Percentiles rank a stretch among this genome's conserved stretches.
Conservation (phyloP, 2,888 invertebrate genomes). For the Arrhopalites spinosus region DNA sequence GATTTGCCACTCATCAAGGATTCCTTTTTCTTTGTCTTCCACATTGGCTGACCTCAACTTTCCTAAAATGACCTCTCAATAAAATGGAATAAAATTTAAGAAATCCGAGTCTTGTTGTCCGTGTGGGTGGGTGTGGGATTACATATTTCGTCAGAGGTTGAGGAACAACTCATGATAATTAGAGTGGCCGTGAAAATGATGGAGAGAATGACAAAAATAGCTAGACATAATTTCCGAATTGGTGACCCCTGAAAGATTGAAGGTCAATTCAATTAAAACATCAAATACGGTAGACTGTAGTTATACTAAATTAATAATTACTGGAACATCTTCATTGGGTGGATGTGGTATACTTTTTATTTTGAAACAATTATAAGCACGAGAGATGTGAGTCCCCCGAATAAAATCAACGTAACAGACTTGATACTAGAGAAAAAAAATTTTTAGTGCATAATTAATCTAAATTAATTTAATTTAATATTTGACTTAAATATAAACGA, state of each 20-base stretch:
- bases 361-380: conserved; percentile 38
- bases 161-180: not conserved
- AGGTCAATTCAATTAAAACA: not conserved
- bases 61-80: no score
- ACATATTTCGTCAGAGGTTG: no score
- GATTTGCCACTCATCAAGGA: no score
- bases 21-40: no score
- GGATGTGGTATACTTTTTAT: conserved; percentile 14
- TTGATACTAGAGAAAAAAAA: conserved; percentile 37
- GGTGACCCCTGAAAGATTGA: conserved; percentile 13
- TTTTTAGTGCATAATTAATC: not conserved
- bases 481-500: not conserved
- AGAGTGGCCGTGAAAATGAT: not conserved
- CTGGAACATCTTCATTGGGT: conserved; percentile 34
- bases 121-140: no score
- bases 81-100: no score
- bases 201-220: not conserved
- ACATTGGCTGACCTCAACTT: no score
- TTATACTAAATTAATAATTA: conserved; percentile 4
- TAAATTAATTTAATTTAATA: not conserved
- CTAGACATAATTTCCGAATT: not conserved
- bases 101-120: no score
- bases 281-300: not conserved
- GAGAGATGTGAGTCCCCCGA: conserved; percentile 30
- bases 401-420: conserved; percentile 48